phyloP scores from a whole-genome alignment of 2,113 vertebrate species.

The Cromileptes altivelis region DNA sequence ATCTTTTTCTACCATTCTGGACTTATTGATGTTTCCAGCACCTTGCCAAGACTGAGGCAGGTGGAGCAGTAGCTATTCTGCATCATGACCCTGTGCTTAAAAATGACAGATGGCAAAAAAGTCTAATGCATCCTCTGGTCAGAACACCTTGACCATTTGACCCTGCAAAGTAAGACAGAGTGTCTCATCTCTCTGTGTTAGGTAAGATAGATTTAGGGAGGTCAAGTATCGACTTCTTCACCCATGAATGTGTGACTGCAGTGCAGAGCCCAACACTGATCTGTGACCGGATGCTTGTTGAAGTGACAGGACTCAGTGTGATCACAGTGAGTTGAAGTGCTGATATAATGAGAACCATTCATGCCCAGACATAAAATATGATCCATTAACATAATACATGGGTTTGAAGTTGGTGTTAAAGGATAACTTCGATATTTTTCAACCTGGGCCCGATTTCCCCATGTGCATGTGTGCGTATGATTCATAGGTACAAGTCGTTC shows the following conservation, averaged over 20 bases:
- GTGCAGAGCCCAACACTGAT: not conserved
- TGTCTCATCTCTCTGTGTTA: not conserved
- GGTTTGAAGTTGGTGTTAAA: not conserved
- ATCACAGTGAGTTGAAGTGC: not conserved
- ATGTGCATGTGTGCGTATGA: too few species aligned
- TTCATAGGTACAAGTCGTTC: too few species aligned
- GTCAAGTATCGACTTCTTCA: slow-evolving; percentile 6
- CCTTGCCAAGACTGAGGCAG: too few species aligned
- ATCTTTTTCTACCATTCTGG: not conserved
- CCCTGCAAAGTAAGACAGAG: not conserved
- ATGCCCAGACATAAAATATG: not conserved
- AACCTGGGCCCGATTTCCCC: too few species aligned
- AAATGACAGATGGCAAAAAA: too few species aligned
- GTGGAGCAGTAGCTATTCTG: too few species aligned
- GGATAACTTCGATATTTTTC: too few species aligned
- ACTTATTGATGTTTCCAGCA: too few species aligned
- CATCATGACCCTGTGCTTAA: too few species aligned
- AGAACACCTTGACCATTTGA: slow-evolving; percentile 18
- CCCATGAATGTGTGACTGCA: slow-evolving; percentile 6
- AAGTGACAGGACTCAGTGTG: not conserved
- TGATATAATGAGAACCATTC: not conserved
- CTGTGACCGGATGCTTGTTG: not conserved
- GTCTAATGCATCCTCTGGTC: too few species aligned
- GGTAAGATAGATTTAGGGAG: slow-evolving; percentile 20
- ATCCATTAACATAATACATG: slow-evolving; percentile 8